Percentiles rank a stretch among this genome's conserved stretches.
phyloP scores from a whole-genome alignment of 1,140 invertebrate species.

The Andrena cerasifolii region DNA sequence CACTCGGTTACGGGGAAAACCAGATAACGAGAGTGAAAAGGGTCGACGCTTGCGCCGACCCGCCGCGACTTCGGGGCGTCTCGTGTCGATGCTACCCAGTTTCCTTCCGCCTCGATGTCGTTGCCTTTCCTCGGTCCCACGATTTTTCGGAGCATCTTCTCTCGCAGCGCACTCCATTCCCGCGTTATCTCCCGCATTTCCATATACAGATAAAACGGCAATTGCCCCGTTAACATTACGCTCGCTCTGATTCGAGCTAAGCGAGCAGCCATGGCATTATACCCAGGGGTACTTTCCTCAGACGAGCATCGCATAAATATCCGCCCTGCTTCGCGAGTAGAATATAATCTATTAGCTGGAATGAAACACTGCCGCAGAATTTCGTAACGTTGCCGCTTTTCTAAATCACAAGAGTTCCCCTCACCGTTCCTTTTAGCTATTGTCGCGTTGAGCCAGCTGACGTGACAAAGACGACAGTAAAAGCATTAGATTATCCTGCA shows the following conservation, averaged over 20 bases:
- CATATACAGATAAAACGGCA: neutral
- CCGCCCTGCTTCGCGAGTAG: no score
- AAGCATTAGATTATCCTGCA: no score
- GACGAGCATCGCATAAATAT: no score
- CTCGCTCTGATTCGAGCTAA: no score
- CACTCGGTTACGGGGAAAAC: conserved; percentile 50
- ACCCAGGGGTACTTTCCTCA: neutral
- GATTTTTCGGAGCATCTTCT: neutral
- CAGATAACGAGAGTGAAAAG: conserved; percentile 57
- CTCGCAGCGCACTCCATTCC: neutral
- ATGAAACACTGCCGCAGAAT: no score
- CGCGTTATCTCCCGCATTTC: neutral
- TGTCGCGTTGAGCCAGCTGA: no score
- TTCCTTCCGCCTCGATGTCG: conserved; percentile 1
- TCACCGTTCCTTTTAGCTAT: no score
- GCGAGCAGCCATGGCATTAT: neutral
- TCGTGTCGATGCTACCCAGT: conserved; percentile 4
- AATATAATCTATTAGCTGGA: no score
- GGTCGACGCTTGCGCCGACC: conserved; percentile 49
- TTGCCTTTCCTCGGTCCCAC: neutral
- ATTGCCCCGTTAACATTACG: neutral
- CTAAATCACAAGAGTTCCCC: no score
- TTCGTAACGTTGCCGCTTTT: no score
- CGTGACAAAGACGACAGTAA: no score
- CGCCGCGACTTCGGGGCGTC: no score